These are phyloP conservation scores for Ochropleura plecta DNA, from an alignment of 2,888 invertebrate genomes.

Conservation along the genomic window DNA sequence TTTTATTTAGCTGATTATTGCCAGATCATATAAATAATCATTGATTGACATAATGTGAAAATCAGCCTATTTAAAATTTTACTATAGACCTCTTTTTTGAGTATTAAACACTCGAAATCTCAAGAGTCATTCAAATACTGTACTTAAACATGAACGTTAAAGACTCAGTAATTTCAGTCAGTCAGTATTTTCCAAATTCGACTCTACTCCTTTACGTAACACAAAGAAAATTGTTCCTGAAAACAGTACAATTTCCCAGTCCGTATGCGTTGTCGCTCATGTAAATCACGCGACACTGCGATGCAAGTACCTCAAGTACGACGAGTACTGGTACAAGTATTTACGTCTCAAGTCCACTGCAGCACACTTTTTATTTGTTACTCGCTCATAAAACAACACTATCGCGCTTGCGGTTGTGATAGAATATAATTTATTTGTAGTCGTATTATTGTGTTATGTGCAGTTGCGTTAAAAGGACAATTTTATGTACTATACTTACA, in stretches of 20 bases:
- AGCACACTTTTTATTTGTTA: slow-evolving; percentile 68
- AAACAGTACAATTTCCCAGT: slow-evolving; percentile 67
- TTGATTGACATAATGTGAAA: neutral
- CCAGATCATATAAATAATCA: no score
- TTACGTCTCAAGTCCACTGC: slow-evolving; percentile 54
- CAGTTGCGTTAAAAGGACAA: neutral
- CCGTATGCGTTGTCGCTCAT: slow-evolving; percentile 72
- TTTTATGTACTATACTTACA: neutral
- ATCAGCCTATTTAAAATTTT: neutral
- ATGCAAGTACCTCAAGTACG: slow-evolving; percentile 47
- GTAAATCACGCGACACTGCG: slow-evolving; percentile 77
- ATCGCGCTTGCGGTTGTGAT: slow-evolving; percentile 59
- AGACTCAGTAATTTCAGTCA: neutral
- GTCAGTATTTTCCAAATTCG: neutral
- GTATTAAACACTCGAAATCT: neutral
- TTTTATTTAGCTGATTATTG: neutral
- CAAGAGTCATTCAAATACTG: neutral
- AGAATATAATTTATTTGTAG: slow-evolving; percentile 61
- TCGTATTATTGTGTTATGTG: slow-evolving; percentile 31
- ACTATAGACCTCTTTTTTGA: neutral
- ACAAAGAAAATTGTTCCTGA: slow-evolving; percentile 49
- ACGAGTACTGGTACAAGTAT: slow-evolving; percentile 23
- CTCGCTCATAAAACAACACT: slow-evolving; percentile 68
- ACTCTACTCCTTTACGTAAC: neutral
- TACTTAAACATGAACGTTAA: neutral